Evolutionary conservation across 1,140 invertebrate genomes (phyloP).

Genomic region (Platorchestia sp.): DNA sequence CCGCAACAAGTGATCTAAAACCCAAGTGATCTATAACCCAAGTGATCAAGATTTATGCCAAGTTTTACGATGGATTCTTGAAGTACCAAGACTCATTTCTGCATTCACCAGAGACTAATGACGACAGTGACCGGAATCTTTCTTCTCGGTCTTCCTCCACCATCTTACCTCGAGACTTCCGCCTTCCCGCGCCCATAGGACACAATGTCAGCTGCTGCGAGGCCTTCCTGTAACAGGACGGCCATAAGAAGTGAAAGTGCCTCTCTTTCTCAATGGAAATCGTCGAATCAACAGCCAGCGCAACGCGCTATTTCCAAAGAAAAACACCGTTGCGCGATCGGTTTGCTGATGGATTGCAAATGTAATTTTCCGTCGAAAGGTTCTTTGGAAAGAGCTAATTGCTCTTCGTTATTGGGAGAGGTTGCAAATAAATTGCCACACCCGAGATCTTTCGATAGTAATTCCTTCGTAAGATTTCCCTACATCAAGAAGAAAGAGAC

Average conservation of each 20-base stretch:
- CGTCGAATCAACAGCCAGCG: not conserved
- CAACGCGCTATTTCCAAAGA: not conserved
- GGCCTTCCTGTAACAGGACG: not conserved
- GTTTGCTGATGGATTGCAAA: not conserved
- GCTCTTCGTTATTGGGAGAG: not conserved
- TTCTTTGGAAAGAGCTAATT: not conserved
- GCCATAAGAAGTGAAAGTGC: conserved; percentile 37
- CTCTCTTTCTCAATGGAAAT: conserved; percentile 15
- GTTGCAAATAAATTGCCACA: not conserved
- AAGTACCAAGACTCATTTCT: not conserved
- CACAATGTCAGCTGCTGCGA: not conserved
- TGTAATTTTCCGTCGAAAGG: not conserved
- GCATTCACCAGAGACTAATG: not conserved
- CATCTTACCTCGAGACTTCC: not conserved
- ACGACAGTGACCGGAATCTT: not conserved
- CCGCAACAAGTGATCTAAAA: too few species aligned
- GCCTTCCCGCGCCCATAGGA: not conserved
- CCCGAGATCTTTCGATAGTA: not conserved
- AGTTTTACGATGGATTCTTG: not conserved
- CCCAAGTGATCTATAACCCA: not conserved
- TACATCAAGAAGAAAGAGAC: not conserved
- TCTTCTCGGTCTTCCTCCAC: not conserved
- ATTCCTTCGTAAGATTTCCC: not conserved
- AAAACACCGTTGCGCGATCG: not conserved
- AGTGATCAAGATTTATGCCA: not conserved